Base-by-base conservation (phyloP, 2,797 vertebrate species). In the Gallinago stenura region DNA sequence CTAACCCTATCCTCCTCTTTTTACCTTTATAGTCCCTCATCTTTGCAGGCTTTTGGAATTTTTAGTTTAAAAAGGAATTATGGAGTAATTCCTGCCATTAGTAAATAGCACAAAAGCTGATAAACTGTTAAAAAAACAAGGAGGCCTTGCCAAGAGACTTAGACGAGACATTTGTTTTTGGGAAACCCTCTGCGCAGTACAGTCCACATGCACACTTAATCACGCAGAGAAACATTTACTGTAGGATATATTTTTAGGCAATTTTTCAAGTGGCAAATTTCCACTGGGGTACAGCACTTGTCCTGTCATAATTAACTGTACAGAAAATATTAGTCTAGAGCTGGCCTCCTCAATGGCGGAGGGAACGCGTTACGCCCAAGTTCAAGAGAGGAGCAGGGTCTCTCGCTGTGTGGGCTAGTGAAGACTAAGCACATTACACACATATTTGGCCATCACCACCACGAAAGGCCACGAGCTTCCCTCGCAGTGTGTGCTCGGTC, bases 371-470 rank as follows among this genome's bases (percentile, higher is more conserved):
- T 93, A 92, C 62, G 0, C 95, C 86, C 95, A 85, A 77, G 87
- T 94, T 95, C 93, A 87, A 89, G 91, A 91, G 88, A 94, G 83
- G 84, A 92, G 92, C 94, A 48, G 94, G 91, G 92, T 84, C 58
- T 91, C 95, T 96, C 39, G 10, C 87, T 97, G 97, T 96, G 97
- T 97, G 97, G 97, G 96, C 96, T 93, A 79, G 35, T 43, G 86
- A 79, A 87, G 87, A 46, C 77, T 77, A 51, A 95, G 91, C 84
- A 82, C 92, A 95, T 96, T 95, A 93, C 95, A 97, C 82, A 93
- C 95, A 97, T 95, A 82, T 68, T 97, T 97, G 96, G 96, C 96
- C 93, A 93, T 73, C 87, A 71, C 12, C 94, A 88, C 70, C 87
- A 88, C 58, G 51, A 95, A 96, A 92, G 78, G 83, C 94, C 88